phyloP scores from a whole-genome alignment of 2,797 vertebrate genomes.

The Leptodactylus fallax region DNA sequence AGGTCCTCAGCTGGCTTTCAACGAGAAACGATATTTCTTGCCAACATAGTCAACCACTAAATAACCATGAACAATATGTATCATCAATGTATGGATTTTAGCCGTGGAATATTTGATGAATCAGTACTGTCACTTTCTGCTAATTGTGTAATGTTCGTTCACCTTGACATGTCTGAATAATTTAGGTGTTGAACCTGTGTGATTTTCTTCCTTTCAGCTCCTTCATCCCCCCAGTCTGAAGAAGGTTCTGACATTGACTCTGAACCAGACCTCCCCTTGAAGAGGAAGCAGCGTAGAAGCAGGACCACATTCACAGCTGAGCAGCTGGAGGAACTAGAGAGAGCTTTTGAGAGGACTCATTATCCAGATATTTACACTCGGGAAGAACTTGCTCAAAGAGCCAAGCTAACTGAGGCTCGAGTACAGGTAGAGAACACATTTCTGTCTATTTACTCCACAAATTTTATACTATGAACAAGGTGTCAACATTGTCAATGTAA shows the following conservation, averaged over 20 bases:
- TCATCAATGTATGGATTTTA: neutral
- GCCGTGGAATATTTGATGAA: neutral
- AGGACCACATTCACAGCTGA: constrained; percentile 96
- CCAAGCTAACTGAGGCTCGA: constrained; percentile 93
- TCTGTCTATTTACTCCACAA: neutral
- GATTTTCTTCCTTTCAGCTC: constrained; percentile 66
- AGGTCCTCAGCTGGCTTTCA: neutral
- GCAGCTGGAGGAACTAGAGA: constrained; percentile 93
- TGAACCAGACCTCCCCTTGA: constrained; percentile 91
- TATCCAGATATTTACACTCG: constrained; percentile 97
- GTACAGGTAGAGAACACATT: constrained; percentile 83
- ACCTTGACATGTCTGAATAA: neutral
- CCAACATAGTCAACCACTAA: neutral
- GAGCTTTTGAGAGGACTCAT: constrained; percentile 96
- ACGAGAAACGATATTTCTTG: neutral
- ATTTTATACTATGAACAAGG: neutral
- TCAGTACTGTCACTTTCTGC: neutral
- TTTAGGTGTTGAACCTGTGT: constrained; percentile 3
- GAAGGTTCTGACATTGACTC: constrained; percentile 96
- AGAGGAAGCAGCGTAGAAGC: constrained; percentile 93
- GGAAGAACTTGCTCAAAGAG: constrained; percentile 93
- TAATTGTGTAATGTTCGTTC: neutral
- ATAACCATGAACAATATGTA: neutral
- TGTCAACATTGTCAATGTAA: neutral
- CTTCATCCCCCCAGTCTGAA: constrained; percentile 89